Evolutionary conservation across 1,140 invertebrate species (phyloP), one percentile per base, ranked within the genome.

Genomic region (Aporrectodea caliginosa): DNA sequence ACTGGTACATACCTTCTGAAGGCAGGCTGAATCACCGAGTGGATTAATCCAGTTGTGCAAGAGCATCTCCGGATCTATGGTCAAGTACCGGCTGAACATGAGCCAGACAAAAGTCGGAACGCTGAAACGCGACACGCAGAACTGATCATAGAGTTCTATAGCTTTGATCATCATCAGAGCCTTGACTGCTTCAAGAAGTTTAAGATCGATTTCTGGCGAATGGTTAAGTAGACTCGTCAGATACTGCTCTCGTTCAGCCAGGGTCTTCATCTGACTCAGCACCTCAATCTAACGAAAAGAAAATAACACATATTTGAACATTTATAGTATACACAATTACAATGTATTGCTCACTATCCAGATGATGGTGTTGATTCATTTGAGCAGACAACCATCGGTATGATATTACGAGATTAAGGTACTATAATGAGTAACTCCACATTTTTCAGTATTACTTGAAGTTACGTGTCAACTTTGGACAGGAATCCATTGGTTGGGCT

Each of bases 101-200:
- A 89, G 83, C 84, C 88, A 87, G 12, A 85, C 89, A 87, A 90
- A 90, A 29, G 89, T 80, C 16, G 90, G 90, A 16, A 89, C 79
- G n/a, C 69, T 68, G 1, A 2, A 30, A 14, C 30, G 74, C n/a
- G 32, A 32, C 27, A 27, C 81, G 34, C 81, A 81, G 35, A 85
- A 83, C 1, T 81, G 79, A 31, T 83, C 72, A 82, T 88, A 82
- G 32, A 90, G 82, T 70, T 88, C 83, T 32, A 89, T 83, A 1
- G 86, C 85, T 69, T 85, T 82, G n/a, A 87, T 82, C 70, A 90
- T 83, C 90, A 91, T 90, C 81, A 90, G 85, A 30, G 90, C 82
- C 82, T 90, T 90, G 16, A 90, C 83, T 30, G 89, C 90, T 85
- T 91, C 90, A 85, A 90, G 87, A 27, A 90, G 82, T 32, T 86